A percentile compares a stretch with the other conserved stretches of the same genome.
Evolutionary conservation across 2,113 vertebrate genomes (phyloP).

Genomic region (Amphiprion ocellaris): DNA sequence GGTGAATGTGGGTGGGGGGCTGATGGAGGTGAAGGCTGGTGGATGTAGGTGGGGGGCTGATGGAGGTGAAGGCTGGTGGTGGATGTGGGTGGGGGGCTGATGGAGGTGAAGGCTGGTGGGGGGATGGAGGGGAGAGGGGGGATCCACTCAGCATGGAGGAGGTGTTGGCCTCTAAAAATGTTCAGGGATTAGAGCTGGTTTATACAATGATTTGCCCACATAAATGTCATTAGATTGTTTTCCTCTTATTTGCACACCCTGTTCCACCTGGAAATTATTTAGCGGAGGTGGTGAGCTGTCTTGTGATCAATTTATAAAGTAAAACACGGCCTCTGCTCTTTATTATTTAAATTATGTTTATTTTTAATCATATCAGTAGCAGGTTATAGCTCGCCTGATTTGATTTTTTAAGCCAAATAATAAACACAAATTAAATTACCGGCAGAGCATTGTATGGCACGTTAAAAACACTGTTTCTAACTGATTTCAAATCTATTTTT

Average conservation of each 20-base stretch:
- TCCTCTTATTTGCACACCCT: background rate
- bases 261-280: background rate
- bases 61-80: background rate
- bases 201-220: background rate
- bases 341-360: no score
- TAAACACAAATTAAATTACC: no score
- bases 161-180: background rate
- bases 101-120: background rate
- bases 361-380: no score
- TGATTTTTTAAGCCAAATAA: no score
- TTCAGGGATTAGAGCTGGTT: background rate
- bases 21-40: background rate
- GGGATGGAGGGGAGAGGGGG: background rate
- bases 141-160: slow-evolving; percentile 34
- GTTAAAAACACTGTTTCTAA: no score
- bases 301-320: background rate
- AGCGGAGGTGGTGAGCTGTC: background rate
- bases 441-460: no score
- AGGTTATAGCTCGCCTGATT: no score
- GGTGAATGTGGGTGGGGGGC: background rate
- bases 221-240: slow-evolving; percentile 2
- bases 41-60: background rate
- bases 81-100: slow-evolving; percentile 25
- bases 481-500: background rate
- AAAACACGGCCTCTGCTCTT: no score